Percentiles rank a stretch among this genome's conserved stretches.
phyloP scores from a whole-genome alignment of 2,113 vertebrate genomes.

The Gasterosteus aculeatus region DNA sequence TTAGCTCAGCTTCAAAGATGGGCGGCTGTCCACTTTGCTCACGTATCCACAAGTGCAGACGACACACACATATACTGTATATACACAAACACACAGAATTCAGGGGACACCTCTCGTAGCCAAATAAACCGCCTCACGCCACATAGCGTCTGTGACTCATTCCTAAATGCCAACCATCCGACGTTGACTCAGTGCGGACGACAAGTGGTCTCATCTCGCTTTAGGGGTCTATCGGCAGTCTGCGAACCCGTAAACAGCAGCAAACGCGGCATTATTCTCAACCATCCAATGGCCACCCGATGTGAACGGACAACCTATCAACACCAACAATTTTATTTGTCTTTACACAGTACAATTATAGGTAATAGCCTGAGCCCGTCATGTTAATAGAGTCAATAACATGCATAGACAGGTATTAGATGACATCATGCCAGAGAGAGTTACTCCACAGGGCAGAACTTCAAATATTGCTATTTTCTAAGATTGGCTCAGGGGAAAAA shows the following conservation, averaged over 20 bases:
- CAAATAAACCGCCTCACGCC: constrained; percentile 44
- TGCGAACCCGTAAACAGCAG: constrained; percentile 15
- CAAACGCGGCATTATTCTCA: constrained; percentile 8
- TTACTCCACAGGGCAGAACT: background rate
- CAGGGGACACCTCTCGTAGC: constrained; percentile 22
- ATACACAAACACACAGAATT: constrained; percentile 7
- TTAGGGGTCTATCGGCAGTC: constrained; percentile 31
- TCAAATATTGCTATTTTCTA: background rate
- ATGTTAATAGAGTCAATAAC: background rate
- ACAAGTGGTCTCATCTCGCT: constrained; percentile 24
- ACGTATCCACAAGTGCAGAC: constrained; percentile 1
- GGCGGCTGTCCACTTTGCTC: constrained; percentile 21
- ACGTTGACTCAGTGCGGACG: constrained; percentile 50
- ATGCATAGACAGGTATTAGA: background rate
- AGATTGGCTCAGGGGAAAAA: background rate
- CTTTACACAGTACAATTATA: background rate
- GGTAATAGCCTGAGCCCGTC: background rate
- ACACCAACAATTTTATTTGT: background rate
- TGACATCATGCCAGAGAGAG: background rate
- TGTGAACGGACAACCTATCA: background rate
- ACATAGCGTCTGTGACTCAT: constrained; percentile 52
- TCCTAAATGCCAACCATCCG: constrained; percentile 48
- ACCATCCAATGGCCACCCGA: background rate
- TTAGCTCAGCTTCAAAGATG: constrained; percentile 32
- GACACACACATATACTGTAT: background rate